These are phyloP conservation scores for Drosophila lini DNA, from an alignment of 1,140 invertebrate genomes.

Conservation along the genomic window DNA sequence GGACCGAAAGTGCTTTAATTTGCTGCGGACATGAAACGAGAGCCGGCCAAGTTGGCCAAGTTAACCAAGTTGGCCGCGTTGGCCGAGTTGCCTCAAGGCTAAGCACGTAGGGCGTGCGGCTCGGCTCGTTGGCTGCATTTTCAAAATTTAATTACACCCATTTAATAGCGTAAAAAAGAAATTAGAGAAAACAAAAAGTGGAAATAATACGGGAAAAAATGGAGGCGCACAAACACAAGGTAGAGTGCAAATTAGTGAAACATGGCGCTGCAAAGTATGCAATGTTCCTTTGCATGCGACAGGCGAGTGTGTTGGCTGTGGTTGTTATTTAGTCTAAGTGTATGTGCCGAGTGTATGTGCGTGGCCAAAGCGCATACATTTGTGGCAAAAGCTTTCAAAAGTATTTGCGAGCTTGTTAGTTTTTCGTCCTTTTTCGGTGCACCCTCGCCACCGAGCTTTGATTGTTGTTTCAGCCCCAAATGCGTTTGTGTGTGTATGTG, in stretches of 20 bases:
- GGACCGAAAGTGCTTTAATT: constrained; percentile 60
- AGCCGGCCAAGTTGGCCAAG: constrained; percentile 33
- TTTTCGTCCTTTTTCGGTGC: constrained; percentile 58
- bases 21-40: constrained; percentile 65
- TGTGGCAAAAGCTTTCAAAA: constrained; percentile 79
- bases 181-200: constrained; percentile 41
- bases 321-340: constrained; percentile 5
- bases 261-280: constrained; percentile 62
- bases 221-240: constrained; percentile 38
- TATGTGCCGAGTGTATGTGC: constrained; percentile 19
- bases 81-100: constrained; percentile 51
- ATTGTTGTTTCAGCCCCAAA: constrained; percentile 32
- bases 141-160: constrained; percentile 74
- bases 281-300: constrained; percentile 25
- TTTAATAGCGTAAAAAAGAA: constrained; percentile 73
- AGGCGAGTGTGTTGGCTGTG: constrained; percentile 1
- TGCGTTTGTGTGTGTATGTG: constrained; percentile 10
- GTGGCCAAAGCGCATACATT: constrained; percentile 69
- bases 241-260: constrained; percentile 80
- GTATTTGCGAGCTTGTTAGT: constrained; percentile 79
- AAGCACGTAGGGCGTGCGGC: constrained; percentile 33
- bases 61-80: constrained; percentile 20
- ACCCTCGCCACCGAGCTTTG: constrained; percentile 45
- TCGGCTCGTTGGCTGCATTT: constrained; percentile 31
- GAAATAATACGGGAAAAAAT: constrained; percentile 18